Evolutionary conservation across 2,797 vertebrate species (phyloP).

Genomic region (Poecilia gillii): DNA sequence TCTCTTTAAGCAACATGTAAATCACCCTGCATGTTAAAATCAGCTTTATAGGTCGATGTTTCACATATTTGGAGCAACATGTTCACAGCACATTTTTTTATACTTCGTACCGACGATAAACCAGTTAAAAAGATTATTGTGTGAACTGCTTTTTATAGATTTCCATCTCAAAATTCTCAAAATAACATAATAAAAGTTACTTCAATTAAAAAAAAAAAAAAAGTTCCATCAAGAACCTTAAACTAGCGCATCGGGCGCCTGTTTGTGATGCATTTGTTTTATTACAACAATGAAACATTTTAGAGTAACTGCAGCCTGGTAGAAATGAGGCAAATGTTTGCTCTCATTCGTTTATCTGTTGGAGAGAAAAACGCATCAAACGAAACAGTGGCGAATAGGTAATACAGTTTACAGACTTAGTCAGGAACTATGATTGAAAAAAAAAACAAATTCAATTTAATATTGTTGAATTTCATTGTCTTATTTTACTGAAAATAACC

Average conservation of each 20-base stretch:
- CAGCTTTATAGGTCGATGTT: background rate
- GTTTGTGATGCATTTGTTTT: background rate
- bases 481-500: background rate
- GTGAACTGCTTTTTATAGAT: background rate
- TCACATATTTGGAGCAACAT: background rate
- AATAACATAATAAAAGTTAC: background rate
- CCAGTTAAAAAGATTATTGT: background rate
- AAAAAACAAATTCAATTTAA: background rate
- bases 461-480: background rate
- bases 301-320: background rate
- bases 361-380: background rate
- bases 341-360: background rate
- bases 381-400: background rate
- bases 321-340: background rate
- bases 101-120: background rate
- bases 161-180: background rate
- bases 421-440: background rate
- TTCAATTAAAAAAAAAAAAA: background rate
- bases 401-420: background rate
- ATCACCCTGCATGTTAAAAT: background rate
- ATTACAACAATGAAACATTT: background rate
- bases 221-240: background rate
- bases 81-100: background rate
- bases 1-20: background rate
- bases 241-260: background rate